Evolutionary conservation across 2,113 vertebrate species (phyloP), one percentile per base, ranked within the genome.

Genomic region (Tiliqua scincoides): DNA sequence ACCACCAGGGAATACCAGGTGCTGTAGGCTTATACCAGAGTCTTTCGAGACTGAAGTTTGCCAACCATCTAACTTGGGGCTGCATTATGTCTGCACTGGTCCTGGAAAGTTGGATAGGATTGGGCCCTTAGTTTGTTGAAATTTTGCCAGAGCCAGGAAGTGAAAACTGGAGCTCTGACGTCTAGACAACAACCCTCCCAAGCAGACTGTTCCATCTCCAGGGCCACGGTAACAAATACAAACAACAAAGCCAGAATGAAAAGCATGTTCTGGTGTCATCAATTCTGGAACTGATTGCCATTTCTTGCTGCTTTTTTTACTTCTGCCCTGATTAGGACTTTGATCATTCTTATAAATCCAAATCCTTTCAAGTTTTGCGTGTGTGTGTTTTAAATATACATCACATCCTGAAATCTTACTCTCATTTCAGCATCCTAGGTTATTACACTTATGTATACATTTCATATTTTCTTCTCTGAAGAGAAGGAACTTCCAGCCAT

Each of bases 211-310:
- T 17, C 20, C n/a, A 52, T 54, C 61, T 72, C 65, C 9, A 21
- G 72, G 67, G 65, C 67, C 76, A 61, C 65, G 57, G 76, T 43
- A 79, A 79, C 73, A 77, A 76, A 54, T 72, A 79, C 57, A 72
- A 79, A 72, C 30, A 85, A 40, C 35, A 62, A 52, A 81, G 61
- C 65, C 27, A 79, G 10, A n/a, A n/a, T n/a, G n/a, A 71, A 48
- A 75, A 32, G 35, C 17, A 71, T 71, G 54, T n/a, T 79, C 12
- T 85, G 84, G 72, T 37, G 48, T 79, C 75, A 48, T 43, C 57
- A 32, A 17, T 48, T 79, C 59, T 72, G 76, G 84, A 85, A 79
- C 57, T 6, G 25, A 32, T 35, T 71, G 37, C 52, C 67, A 57
- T 48, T 61, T 79, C 37, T 76, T 59, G 2, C 52, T 79, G 63